Percentiles rank a stretch among this genome's conserved stretches.
phyloP scores from a whole-genome alignment of 2,888 invertebrate genomes.

The Limnephilus rhombicus region DNA sequence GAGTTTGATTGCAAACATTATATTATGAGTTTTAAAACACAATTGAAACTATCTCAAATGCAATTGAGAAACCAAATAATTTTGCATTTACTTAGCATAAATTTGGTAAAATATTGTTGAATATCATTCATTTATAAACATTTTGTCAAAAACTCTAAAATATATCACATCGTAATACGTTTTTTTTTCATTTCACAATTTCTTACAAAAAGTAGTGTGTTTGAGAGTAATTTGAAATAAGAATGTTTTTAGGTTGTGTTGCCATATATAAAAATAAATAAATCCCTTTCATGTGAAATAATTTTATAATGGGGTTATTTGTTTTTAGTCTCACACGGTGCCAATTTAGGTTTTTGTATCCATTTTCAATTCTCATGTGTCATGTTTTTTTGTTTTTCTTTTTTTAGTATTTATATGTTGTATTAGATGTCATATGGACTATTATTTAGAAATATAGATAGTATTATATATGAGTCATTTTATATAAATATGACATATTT shows the following conservation, averaged over 20 bases:
- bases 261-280: constrained; percentile 50
- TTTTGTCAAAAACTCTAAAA: not conserved
- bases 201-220: constrained; percentile 11
- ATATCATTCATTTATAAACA: not conserved
- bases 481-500: constrained; percentile 66
- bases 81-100: constrained; percentile 17
- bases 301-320: constrained; percentile 11
- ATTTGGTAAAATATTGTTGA: not conserved
- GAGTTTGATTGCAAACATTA: not conserved
- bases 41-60: not conserved
- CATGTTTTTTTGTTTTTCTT: constrained; percentile 55
- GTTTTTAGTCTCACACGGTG: constrained; percentile 52
- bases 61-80: not conserved
- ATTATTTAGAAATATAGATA: constrained; percentile 63
- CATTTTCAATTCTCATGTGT: constrained; percentile 62
- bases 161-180: not conserved
- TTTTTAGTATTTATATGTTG: constrained; percentile 59
- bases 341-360: constrained; percentile 54
- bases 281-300: constrained; percentile 24
- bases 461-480: constrained; percentile 66
- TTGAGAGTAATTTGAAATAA: constrained; percentile 34
- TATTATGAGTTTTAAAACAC: not conserved
- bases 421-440: constrained; percentile 61
- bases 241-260: constrained; percentile 42
- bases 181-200: constrained; percentile 5